Percentiles rank a stretch among this genome's conserved stretches.
phyloP scores from a whole-genome alignment of 2,113 vertebrate genomes.

The Myrmophylax atrothorax region DNA sequence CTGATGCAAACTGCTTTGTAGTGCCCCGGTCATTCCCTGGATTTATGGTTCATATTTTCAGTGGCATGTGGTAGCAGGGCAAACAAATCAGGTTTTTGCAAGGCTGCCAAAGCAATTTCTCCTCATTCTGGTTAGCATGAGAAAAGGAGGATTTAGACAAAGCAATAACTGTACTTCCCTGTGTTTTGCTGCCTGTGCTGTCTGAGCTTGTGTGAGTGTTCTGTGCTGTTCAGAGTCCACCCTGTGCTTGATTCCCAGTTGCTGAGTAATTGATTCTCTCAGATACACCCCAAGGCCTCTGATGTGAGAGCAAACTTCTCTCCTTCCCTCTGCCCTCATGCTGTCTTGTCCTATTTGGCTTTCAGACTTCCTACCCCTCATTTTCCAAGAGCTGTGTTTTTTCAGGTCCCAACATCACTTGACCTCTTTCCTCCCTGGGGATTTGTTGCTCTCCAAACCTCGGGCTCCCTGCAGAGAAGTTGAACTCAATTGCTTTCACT shows the following conservation, averaged over 20 bases:
- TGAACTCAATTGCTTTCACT: neutral
- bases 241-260: neutral
- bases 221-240: neutral
- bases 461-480: neutral
- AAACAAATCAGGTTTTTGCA: slow-evolving; percentile 39
- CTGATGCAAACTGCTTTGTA: neutral
- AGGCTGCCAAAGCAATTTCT: slow-evolving; percentile 46
- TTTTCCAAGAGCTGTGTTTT: neutral
- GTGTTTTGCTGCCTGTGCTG: neutral
- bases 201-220: neutral
- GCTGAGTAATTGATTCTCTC: neutral
- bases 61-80: slow-evolving; percentile 1
- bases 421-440: neutral
- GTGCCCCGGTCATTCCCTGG: neutral
- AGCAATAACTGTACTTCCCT: neutral
- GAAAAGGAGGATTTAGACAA: neutral
- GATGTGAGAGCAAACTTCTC: neutral
- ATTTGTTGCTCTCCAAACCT: neutral
- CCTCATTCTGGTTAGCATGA: neutral
- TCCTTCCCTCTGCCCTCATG: neutral
- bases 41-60: slow-evolving; percentile 28
- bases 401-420: neutral
- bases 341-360: neutral
- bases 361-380: neutral
- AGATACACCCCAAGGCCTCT: neutral